Evolutionary conservation across 1,140 invertebrate genomes (phyloP).

Genomic region (Tetramorium simillimum): DNA sequence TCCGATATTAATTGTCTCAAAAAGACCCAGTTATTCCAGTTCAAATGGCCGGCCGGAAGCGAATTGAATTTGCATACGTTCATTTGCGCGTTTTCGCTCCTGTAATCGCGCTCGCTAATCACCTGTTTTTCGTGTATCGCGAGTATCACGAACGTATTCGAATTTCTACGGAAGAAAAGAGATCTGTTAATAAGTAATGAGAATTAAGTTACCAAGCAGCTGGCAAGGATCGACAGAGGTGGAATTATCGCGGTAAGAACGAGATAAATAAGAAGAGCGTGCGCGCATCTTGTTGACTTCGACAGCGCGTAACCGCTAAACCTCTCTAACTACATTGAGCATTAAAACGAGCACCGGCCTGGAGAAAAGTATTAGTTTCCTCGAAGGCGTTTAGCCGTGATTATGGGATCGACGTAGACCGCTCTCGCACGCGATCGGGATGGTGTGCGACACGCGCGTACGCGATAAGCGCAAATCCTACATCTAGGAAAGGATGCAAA

Average conservation of each 20-base stretch:
- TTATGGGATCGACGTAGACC: conserved; percentile 40
- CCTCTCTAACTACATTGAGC: conserved; percentile 12
- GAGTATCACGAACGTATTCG: background rate
- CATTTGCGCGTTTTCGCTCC: conserved; percentile 2
- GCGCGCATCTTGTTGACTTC: conserved; percentile 30
- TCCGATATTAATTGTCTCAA: conserved; percentile 31
- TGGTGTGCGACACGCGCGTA: background rate
- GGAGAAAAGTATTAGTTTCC: conserved; percentile 45
- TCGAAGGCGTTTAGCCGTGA: conserved; percentile 40
- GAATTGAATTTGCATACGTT: conserved; percentile 26
- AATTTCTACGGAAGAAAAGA: background rate
- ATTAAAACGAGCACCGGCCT: conserved; percentile 20
- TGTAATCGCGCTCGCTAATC: background rate
- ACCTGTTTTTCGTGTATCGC: background rate
- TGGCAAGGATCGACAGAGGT: background rate
- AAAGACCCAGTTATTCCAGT: conserved; percentile 22
- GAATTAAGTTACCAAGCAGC: conserved; percentile 18
- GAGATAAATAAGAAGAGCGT: conserved; percentile 30
- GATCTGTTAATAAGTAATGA: conserved; percentile 51
- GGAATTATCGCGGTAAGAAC: conserved; percentile 30
- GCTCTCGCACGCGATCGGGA: conserved; percentile 43
- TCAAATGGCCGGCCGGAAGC: background rate
- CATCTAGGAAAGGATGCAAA: background rate
- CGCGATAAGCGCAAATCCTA: background rate
- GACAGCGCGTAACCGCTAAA: conserved; percentile 44